These are phyloP conservation scores for Bombus pyrosoma DNA, from an alignment of 1,140 invertebrate genomes.

Conservation along the genomic window DNA sequence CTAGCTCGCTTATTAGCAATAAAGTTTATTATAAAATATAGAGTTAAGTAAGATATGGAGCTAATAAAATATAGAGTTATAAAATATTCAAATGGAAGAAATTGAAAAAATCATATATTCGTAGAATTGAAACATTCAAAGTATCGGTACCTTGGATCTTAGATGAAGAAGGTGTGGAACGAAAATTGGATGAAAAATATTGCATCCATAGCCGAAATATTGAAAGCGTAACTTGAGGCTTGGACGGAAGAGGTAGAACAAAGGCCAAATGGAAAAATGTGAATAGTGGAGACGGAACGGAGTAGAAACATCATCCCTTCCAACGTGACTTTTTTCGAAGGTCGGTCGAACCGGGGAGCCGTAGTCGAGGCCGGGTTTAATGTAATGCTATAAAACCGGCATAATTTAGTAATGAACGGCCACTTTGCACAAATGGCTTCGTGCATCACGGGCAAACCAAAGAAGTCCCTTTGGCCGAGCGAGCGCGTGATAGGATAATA, in stretches of 20 bases:
- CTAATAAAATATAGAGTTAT: no score
- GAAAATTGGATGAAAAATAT: no score
- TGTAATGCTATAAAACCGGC: constrained; percentile 79
- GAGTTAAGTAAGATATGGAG: no score
- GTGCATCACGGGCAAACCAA: constrained; percentile 78
- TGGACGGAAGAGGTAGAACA: not conserved
- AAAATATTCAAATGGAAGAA: no score
- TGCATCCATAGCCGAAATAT: no score
- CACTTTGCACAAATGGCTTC: constrained; percentile 82
- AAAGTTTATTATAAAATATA: no score
- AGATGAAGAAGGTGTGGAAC: no score
- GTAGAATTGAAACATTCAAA: no score
- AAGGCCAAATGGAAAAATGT: constrained; percentile 47
- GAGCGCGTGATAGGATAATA: constrained; percentile 82
- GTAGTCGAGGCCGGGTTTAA: constrained; percentile 64
- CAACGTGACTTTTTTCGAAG: constrained; percentile 69
- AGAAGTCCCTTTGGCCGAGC: constrained; percentile 76
- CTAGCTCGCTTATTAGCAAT: no score
- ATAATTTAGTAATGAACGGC: constrained; percentile 82
- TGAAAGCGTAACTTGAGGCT: no score
- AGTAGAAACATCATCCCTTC: constrained; percentile 31
- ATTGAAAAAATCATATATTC: no score
- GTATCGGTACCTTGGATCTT: no score
- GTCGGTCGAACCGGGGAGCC: constrained; percentile 61
- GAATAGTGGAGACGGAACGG: not conserved